Evolutionary conservation across 2,797 vertebrate species (phyloP).

Genomic region (Bradypodion ventrale): DNA sequence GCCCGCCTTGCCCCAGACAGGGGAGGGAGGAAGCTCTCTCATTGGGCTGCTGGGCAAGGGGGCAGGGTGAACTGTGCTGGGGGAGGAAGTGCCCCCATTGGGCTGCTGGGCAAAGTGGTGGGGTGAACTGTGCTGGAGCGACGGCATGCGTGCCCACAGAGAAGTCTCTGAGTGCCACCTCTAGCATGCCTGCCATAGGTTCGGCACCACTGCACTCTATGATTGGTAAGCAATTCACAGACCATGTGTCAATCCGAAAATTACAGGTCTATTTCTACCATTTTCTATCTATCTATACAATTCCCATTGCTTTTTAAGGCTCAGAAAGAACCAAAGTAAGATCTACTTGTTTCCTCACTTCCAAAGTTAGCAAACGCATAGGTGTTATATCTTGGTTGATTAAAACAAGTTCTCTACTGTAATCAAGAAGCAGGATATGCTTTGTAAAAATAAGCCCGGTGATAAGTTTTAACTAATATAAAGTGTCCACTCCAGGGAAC

Average conservation of each 20-base stretch:
- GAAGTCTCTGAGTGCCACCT: too few relatives aligned
- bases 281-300: conserved; percentile 45
- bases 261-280: conserved; percentile 18
- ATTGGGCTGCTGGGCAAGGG: too few relatives aligned
- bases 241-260: conserved; percentile 5
- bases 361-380: conserved; percentile 24
- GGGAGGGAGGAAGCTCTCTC: too few relatives aligned
- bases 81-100: too few relatives aligned
- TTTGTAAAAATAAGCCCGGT: conserved; percentile 38
- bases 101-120: too few relatives aligned
- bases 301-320: conserved; percentile 15
- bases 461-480: conserved; percentile 37
- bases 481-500: conserved; percentile 63
- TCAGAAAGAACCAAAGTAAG: conserved; percentile 24
- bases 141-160: too few relatives aligned
- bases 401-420: conserved; percentile 29
- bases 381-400: conserved; percentile 13
- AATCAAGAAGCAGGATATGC: conserved; percentile 51
- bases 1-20: too few relatives aligned
- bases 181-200: too few relatives aligned
- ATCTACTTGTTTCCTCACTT: conserved; percentile 19
- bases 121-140: too few relatives aligned
- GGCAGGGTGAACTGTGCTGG: too few relatives aligned
- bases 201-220: too few relatives aligned
- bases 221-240: not conserved